Percentiles rank a stretch among this genome's conserved stretches.
Conservation (phyloP, 2,113 vertebrate species). For the Centrocercus urophasianus region DNA sequence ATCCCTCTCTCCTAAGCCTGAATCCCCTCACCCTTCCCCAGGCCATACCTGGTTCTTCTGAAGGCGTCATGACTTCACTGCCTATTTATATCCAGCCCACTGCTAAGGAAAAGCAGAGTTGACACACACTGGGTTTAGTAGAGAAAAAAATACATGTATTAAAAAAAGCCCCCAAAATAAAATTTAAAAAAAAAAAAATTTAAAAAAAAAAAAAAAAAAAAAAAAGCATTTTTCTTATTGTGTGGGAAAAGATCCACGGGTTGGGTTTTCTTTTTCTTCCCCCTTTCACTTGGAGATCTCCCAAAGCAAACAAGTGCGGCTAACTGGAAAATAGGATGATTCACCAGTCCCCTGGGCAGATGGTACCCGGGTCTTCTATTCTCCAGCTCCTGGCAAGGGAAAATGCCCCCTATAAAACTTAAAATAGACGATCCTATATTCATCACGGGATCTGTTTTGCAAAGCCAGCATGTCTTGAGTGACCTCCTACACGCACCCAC, state of each 20-base stretch:
- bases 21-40: constrained; percentile 9
- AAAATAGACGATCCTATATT: background rate
- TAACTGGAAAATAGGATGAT: constrained; percentile 74
- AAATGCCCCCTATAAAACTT: constrained; percentile 64
- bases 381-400: constrained; percentile 64
- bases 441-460: background rate
- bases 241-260: constrained; percentile 72
- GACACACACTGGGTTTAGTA: constrained; percentile 37
- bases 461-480: accelerated
- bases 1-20: background rate
- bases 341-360: constrained; percentile 74
- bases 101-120: constrained; percentile 65
- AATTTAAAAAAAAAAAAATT: background rate
- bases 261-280: constrained; percentile 65
- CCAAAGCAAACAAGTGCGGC: constrained; percentile 70
- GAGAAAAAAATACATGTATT: background rate
- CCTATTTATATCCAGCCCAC: constrained; percentile 69
- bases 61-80: constrained; percentile 44
- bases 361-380: constrained; percentile 65
- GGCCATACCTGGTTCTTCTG: constrained; percentile 45
- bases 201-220: background rate
- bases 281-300: constrained; percentile 70
- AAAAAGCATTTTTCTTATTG: constrained; percentile 68
- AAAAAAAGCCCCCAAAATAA: too few relatives aligned
- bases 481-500: background rate